These are phyloP conservation scores for Trichonephila clavipes DNA, from an alignment of 1,140 invertebrate species.

Conservation along the genomic window DNA sequence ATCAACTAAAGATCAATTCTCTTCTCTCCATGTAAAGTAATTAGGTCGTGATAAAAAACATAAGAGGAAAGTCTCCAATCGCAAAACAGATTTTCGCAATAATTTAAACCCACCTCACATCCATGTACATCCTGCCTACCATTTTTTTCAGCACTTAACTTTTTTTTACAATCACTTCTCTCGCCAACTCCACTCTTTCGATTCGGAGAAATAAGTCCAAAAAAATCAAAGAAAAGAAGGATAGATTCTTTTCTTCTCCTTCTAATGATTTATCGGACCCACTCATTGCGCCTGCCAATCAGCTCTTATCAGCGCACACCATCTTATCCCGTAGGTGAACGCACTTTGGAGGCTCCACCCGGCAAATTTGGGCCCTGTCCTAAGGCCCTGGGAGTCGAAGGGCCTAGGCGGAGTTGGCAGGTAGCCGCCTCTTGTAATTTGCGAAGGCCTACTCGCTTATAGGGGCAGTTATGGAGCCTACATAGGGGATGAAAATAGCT, in stretches of 20 bases:
- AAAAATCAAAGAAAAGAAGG: not conserved
- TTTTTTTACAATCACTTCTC: not conserved
- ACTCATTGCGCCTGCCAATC: conserved; percentile 47
- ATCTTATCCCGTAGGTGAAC: conserved; percentile 36
- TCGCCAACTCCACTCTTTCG: not conserved
- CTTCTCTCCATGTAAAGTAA: no score
- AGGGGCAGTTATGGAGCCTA: not conserved
- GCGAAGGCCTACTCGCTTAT: not conserved
- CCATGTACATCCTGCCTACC: not conserved
- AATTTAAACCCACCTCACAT: not conserved
- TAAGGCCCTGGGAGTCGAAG: conserved; percentile 48
- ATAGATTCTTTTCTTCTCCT: not conserved
- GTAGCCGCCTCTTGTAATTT: conserved; percentile 53
- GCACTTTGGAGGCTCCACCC: conserved; percentile 56
- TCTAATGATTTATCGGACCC: conserved; percentile 40
- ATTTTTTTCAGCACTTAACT: not conserved
- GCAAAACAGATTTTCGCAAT: not conserved
- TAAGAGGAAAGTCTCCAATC: no score
- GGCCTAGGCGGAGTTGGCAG: conserved; percentile 53
- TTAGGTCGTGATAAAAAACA: no score
- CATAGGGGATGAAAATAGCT: conserved; percentile 6
- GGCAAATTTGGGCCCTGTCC: conserved; percentile 60
- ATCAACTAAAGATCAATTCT: no score
- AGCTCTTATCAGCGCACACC: conserved; percentile 18
- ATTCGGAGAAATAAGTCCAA: not conserved